Evolutionary conservation across 2,888 invertebrate species (phyloP), one percentile per base, ranked within the genome.

Genomic region (Cactoblastis cactorum): DNA sequence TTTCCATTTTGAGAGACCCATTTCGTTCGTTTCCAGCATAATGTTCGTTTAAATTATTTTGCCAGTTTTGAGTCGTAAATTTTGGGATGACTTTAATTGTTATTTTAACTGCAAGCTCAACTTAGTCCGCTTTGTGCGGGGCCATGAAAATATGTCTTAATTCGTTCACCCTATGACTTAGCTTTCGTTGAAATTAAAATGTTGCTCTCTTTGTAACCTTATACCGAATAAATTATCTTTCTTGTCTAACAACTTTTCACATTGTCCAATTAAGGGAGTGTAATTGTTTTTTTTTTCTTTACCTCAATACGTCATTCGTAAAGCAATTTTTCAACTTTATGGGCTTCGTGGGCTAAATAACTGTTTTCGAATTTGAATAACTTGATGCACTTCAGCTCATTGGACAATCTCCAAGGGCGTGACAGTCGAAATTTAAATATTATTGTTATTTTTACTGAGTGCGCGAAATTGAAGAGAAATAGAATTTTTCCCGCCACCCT

Each of bases 61-160:
- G 72, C 78, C 84, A 79, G 85, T 86, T 86, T 81, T 74, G 74
- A 86, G 87, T 84, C 89, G 83, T 89, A 89, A 89, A 89, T 89
- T 88, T 86, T 66, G 74, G 72, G 73, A 71, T 76, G 89, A 89
- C 88, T 89, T 89, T 89, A 89, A 89, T 89, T 89, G 87, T 89
- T 86, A 86, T 85, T 89, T 88, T 89, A 86, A 89, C 87, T 88
- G 89, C 87, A 82, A 84, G 79, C 80, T 82, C 79, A 80, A 85
- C 83, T 80, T 82, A 80, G 83, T 80, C 77, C 73, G 78, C 71
- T 62, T 70, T 59, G 63, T 67, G 65, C 67, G 74, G 80, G 80
- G 74, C 69, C 63, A 74, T 74, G 79, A 80, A 88, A 87, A 87
- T 87, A 86, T 85, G 86, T 87, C 87, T 88, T 88, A 83, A 88